These are phyloP conservation scores for Crocidura indochinensis DNA, from an alignment of 2,797 vertebrate species.

Conservation along the genomic window DNA sequence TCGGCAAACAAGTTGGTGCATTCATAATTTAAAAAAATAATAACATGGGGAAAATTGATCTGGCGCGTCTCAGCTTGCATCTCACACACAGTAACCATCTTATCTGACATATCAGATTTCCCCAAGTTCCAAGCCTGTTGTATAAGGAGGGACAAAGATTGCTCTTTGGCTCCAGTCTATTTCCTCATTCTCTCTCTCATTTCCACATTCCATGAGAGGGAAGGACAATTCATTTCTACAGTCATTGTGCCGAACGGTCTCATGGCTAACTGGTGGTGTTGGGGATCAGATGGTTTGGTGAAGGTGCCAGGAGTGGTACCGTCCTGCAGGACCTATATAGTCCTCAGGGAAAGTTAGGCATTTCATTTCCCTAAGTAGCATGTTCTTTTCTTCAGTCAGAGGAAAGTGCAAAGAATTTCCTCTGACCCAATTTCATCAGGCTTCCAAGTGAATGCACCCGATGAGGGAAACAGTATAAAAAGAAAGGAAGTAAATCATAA, in stretches of 20 bases:
- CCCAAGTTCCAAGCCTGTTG: not conserved
- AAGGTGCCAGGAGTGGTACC: not conserved
- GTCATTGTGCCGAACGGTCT: not conserved
- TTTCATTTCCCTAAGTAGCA: not conserved
- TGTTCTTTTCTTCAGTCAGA: constrained; percentile 34
- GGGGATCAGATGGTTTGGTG: not conserved
- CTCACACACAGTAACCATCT: not conserved
- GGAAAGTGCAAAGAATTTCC: not conserved
- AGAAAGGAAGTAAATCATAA: not conserved
- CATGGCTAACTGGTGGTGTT: not conserved
- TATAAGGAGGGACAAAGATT: constrained; percentile 16
- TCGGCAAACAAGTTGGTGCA: constrained; percentile 63
- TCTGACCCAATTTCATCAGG: not conserved
- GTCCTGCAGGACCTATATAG: too few species aligned
- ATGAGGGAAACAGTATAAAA: not conserved
- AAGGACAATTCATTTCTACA: constrained; percentile 46
- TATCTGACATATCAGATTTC: constrained; percentile 47
- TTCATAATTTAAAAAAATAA: constrained; percentile 57
- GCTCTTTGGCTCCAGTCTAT: constrained; percentile 15
- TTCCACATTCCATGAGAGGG: constrained; percentile 22
- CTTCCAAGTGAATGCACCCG: not conserved
- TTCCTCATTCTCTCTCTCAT: constrained; percentile 20
- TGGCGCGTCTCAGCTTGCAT: constrained; percentile 4
- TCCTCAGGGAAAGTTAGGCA: not conserved
- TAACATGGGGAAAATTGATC: constrained; percentile 54